A percentile compares a stretch with the other conserved stretches of the same genome.
Evolutionary conservation across 1,140 invertebrate species (phyloP).

Genomic region (Drosophila kikkawai): DNA sequence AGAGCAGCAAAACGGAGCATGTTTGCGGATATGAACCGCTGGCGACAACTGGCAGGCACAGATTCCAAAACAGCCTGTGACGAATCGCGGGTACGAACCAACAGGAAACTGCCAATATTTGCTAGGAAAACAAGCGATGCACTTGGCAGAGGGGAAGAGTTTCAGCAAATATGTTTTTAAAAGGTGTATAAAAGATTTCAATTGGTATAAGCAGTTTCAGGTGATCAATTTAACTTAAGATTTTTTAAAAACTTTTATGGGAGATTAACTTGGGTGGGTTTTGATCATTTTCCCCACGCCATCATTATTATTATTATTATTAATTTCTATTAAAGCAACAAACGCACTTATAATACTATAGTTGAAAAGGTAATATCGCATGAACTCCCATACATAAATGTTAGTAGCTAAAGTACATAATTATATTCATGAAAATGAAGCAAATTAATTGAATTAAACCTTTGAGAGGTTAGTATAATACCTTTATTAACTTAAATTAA

Average conservation of each 20-base stretch:
- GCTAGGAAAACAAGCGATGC: not conserved
- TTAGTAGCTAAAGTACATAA: no score
- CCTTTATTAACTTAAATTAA: not conserved
- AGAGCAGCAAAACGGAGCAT: slow-evolving; percentile 56
- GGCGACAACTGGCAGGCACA: slow-evolving; percentile 19
- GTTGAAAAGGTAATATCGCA: no score
- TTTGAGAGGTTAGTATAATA: not conserved
- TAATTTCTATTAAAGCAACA: no score
- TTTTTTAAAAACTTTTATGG: not conserved
- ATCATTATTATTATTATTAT: no score
- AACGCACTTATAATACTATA: no score
- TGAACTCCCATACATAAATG: no score
- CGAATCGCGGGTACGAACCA: slow-evolving; percentile 11
- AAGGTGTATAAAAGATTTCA: not conserved
- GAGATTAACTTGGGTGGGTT: no score
- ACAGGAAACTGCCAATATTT: slow-evolving; percentile 41
- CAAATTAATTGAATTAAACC: no score
- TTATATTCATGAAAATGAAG: no score
- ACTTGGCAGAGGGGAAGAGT: not conserved
- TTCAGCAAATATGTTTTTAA: not conserved
- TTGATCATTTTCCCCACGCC: no score
- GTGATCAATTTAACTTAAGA: no score
- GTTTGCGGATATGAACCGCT: slow-evolving; percentile 70
- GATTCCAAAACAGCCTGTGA: slow-evolving; percentile 6
- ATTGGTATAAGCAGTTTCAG: no score